A percentile compares a stretch with the other conserved stretches of the same genome.
phyloP scores from a whole-genome alignment of 2,888 invertebrate species.

The Drymonia ruficornis region DNA sequence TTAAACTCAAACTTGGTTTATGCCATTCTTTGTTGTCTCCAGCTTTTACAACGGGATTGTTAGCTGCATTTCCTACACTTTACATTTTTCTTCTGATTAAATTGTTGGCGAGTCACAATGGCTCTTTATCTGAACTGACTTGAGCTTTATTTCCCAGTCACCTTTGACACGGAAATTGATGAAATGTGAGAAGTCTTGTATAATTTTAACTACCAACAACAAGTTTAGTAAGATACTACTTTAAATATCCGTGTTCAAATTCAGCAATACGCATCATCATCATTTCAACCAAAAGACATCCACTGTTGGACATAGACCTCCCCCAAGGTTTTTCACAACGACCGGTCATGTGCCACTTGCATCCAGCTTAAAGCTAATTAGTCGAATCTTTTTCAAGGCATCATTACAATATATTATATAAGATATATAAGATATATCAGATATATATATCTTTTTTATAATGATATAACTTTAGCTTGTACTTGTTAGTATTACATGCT shows the following conservation, averaged over 20 bases:
- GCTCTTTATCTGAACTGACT: constrained; percentile 32
- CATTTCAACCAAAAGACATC: too few species aligned
- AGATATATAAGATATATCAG: too few species aligned
- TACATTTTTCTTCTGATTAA: constrained; percentile 36
- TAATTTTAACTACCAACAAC: not conserved
- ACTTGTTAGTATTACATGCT: too few species aligned
- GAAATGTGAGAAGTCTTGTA: not conserved
- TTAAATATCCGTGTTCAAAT: not conserved
- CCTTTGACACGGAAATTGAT: constrained; percentile 15
- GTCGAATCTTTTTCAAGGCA: too few species aligned
- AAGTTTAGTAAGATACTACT: not conserved
- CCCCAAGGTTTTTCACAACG: too few species aligned
- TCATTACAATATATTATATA: too few species aligned
- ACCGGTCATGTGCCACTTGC: too few species aligned
- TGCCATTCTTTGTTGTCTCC: constrained; percentile 19
- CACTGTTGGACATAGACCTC: too few species aligned
- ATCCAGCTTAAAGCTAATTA: too few species aligned
- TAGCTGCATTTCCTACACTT: constrained; percentile 33
- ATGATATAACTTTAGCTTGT: too few species aligned
- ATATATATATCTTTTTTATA: too few species aligned
- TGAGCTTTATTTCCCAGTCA: constrained; percentile 32
- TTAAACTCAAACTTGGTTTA: constrained; percentile 18
- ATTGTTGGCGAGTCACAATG: constrained; percentile 31
- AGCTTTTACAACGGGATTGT: constrained; percentile 22
- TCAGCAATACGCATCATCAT: not conserved